Base-by-base conservation (phyloP, 2,797 vertebrate species). In the Xiphophorus birchmanni region DNA sequence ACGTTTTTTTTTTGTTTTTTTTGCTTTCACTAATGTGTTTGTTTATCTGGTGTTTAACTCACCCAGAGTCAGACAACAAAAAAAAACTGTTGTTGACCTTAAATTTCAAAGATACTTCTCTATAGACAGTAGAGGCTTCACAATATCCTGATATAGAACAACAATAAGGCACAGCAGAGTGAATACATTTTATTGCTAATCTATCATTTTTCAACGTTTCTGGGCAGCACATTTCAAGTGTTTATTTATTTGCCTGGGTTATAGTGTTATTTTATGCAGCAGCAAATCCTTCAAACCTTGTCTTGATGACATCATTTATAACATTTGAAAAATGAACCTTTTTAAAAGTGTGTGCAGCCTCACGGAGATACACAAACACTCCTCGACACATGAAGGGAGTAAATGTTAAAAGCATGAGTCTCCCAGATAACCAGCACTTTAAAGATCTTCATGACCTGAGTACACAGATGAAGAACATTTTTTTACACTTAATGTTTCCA, bases 391-490 rank as follows among this genome's bases (percentile, higher is more conserved):
- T 29, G 60, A 50, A 84, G 81, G 92, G 90, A 91, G 90, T 86
- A 71, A 78, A 87, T 84, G 84, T 88, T 86, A 91, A 85, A 90
- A 78, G 82, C 23, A 77, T 79, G 80, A 80, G 67, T 84, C 69
- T 86, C 79, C 90, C 89, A 87, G 80, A 83, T 86, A 82, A 91
- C 91, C 79, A 84, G 45, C 81, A 84, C 80, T 84, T 89, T 84
- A 87, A 91, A 91, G 91, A 86, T 78, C 89, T 91, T 78, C 87
- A 92, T 93, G 88, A 94, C 92, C 89, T 93, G 88, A 89, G 82
- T 75, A 69, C 73, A 69, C 81, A 91, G 87, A 90, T 91, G 80
- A 88, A 90, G 77, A 72, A 86, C 89, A 89, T 82, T 90, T 91
- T 83, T 56, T 85, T 52, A 73, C 78, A 82, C 79, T 86, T 88